phyloP scores from a whole-genome alignment of 2,113 vertebrate species.

The Paratilapia polleni region DNA sequence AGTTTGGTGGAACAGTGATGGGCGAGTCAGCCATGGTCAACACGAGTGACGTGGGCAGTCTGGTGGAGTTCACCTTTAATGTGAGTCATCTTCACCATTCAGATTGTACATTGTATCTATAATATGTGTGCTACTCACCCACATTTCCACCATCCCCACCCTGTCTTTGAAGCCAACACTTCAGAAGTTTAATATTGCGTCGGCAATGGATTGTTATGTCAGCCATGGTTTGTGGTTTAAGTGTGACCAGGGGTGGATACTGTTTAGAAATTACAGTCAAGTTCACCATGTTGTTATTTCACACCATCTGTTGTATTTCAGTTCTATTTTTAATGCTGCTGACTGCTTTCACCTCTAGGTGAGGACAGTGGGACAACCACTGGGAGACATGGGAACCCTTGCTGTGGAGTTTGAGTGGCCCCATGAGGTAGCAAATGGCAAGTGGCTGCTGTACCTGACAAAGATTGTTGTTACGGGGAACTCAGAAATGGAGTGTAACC shows the following conservation, averaged over 20 bases:
- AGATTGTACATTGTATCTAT: constrained; percentile 36
- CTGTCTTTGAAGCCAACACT: constrained; percentile 44
- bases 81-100: constrained; percentile 78
- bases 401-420: constrained; percentile 92
- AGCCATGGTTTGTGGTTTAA: constrained; percentile 61
- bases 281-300: neutral
- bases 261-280: constrained; percentile 41
- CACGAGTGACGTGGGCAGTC: constrained; percentile 89
- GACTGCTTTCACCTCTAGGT: constrained; percentile 76
- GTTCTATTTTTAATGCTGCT: neutral
- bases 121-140: constrained; percentile 29
- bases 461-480: constrained; percentile 82
- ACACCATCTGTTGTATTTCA: constrained; percentile 8
- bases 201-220: constrained; percentile 34
- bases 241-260: constrained; percentile 44
- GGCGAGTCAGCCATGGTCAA: constrained; percentile 91
- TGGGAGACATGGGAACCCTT: constrained; percentile 85
- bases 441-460: constrained; percentile 95
- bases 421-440: constrained; percentile 88
- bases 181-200: constrained; percentile 56
- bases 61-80: constrained; percentile 85
- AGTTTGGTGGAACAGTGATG: constrained; percentile 89
- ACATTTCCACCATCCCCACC: constrained; percentile 54
- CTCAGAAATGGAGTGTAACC: constrained; percentile 79
- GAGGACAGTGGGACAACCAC: constrained; percentile 76